phyloP scores from a whole-genome alignment of 2,113 vertebrate species.

The Seriola quinqueradiata region DNA sequence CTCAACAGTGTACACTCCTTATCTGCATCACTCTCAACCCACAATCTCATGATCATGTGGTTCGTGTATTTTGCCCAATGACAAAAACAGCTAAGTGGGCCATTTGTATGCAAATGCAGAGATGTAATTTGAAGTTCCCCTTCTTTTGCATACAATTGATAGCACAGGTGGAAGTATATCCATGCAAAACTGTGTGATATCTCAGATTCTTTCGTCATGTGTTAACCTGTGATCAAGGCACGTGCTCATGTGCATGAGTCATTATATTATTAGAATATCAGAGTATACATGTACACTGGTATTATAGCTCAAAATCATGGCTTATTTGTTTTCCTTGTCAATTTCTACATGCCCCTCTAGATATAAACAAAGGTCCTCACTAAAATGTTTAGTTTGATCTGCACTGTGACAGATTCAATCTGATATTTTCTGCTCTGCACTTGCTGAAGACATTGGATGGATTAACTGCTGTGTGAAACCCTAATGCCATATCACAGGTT shows the following conservation, averaged over 20 bases:
- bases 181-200: constrained; percentile 37
- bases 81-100: constrained; percentile 61
- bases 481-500: background rate
- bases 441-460: background rate
- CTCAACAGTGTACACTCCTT: constrained; percentile 71
- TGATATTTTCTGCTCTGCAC: background rate
- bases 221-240: constrained; percentile 31
- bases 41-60: constrained; percentile 71
- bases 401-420: background rate
- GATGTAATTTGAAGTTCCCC: constrained; percentile 49
- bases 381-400: background rate
- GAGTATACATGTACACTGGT: background rate
- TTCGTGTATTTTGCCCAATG: constrained; percentile 62
- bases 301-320: background rate
- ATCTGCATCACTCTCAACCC: constrained; percentile 70
- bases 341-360: background rate
- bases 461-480: background rate
- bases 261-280: constrained; percentile 20
- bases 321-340: constrained; percentile 2
- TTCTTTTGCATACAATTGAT: constrained; percentile 54
- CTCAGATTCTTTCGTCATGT: constrained; percentile 21
- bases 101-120: constrained; percentile 71
- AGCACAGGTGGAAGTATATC: constrained; percentile 33
- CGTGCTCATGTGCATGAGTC: background rate
- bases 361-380: background rate